These are phyloP conservation scores for Sterrhoptilus dennistouni DNA, from an alignment of 2,113 vertebrate genomes.

Conservation along the genomic window DNA sequence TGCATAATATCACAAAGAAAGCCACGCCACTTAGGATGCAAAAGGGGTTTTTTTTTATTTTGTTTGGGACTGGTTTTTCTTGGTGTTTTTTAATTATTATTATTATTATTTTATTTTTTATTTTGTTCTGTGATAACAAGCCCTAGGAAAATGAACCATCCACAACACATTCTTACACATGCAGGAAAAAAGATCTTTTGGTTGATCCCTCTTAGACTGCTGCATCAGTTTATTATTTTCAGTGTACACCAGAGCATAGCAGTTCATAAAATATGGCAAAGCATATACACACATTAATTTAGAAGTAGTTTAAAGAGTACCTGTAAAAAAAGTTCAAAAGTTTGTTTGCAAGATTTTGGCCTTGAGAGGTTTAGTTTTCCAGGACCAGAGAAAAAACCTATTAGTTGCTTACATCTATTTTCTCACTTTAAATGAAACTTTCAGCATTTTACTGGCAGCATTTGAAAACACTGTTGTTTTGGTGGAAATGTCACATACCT, in stretches of 20 bases:
- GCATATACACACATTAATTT: neutral
- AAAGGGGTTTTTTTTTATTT: neutral
- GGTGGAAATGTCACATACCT: conserved; percentile 28
- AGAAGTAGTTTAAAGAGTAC: neutral
- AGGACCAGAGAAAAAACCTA: neutral
- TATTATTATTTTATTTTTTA: neutral
- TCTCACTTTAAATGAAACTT: neutral
- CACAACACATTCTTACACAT: neutral
- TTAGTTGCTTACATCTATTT: neutral
- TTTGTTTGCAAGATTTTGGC: neutral
- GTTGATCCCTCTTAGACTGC: neutral
- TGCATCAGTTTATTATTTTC: neutral
- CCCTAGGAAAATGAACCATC: neutral
- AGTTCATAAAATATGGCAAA: neutral
- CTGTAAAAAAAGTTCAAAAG: neutral
- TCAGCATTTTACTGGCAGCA: neutral
- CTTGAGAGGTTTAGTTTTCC: neutral
- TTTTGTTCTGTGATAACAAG: neutral
- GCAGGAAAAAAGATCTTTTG: neutral
- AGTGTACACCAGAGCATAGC: neutral
- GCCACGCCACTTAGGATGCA: neutral
- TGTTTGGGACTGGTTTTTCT: accelerated
- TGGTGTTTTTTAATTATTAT: neutral
- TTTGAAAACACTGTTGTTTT: conserved; percentile 27
- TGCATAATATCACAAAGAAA: neutral